These are phyloP conservation scores for Scomber scombrus DNA, from an alignment of 2,113 vertebrate species.

Conservation along the genomic window DNA sequence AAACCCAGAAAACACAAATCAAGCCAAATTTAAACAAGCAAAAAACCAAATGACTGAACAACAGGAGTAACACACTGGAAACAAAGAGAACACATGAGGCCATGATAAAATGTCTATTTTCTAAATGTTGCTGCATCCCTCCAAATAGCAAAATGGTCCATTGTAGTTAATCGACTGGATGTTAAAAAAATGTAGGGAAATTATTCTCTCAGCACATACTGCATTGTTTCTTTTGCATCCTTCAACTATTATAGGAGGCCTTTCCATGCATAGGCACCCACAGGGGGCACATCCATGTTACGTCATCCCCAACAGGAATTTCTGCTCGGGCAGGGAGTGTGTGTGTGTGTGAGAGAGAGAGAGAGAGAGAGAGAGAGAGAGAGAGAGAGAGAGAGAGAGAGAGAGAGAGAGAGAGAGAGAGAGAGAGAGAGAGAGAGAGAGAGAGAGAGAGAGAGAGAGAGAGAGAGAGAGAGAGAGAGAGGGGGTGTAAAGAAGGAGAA, in stretches of 20 bases:
- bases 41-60: too few species aligned
- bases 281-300: slow-evolving; percentile 41
- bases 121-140: not conserved
- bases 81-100: too few species aligned
- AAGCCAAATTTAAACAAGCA: too few species aligned
- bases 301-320: slow-evolving; percentile 42
- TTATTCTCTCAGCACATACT: not conserved
- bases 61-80: too few species aligned
- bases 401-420: not conserved
- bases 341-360: too few species aligned
- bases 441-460: not conserved
- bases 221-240: not conserved
- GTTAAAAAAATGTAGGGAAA: not conserved
- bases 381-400: not conserved
- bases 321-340: slow-evolving; percentile 36
- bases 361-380: not conserved
- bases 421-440: not conserved
- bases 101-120: not conserved
- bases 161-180: not conserved
- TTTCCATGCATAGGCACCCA: slow-evolving; percentile 14
- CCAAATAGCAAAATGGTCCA: not conserved
- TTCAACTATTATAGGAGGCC: slow-evolving; percentile 6
- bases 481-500: not conserved
- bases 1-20: too few species aligned
- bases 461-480: not conserved